Evolutionary conservation across 2,888 invertebrate species (phyloP), one percentile per base, ranked within the genome.

Genomic region (Crepidodera aurea): DNA sequence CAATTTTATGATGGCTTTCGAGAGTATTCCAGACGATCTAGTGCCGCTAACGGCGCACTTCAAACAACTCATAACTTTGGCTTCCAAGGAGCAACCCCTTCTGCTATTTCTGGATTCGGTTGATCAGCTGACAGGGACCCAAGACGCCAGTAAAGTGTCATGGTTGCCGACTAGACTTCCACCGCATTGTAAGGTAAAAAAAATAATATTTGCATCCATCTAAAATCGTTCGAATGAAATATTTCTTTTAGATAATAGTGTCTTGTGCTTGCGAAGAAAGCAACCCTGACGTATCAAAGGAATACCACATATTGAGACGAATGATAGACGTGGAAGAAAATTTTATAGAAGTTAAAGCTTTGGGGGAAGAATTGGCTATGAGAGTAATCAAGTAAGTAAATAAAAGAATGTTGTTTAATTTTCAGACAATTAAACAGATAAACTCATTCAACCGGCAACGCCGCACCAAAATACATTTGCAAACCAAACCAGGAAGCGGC

Each of bases 31-130:
- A 0, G 96, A 96, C 75, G 98, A 98, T 79, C 82, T 98, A 71
- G 96, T 98, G 22, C 97, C 97, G 1, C 83, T 98, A 32, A 96
- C 96, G 4, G 96, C 96, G 0, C 93, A 97, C 82, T 96, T 98
- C 83, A 98, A 98, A 82, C 93, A 96, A 72, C 85, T 98, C 44
- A 82, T 98, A 61, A 91, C 92, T 5, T 86, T 91, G 79, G 95
- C 95, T 0, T 90, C 87, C 0, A 81, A 85, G 65, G 90, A 92
- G 71, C 93, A 94, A 75, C 97, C 98, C 0, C 83, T 98, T 42
- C 86, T 96, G 0, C 84, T 99, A 40, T 96, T 96, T 79, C 82
- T 99, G 73, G 98, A 99, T 81, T 97, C 97, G 0, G 93, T 99
- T 1, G 98, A 99, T 83, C 97, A 98, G 80, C 84, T 99, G 50